These are phyloP conservation scores for Melieria picta DNA, from an alignment of 2,888 invertebrate species.

Conservation along the genomic window DNA sequence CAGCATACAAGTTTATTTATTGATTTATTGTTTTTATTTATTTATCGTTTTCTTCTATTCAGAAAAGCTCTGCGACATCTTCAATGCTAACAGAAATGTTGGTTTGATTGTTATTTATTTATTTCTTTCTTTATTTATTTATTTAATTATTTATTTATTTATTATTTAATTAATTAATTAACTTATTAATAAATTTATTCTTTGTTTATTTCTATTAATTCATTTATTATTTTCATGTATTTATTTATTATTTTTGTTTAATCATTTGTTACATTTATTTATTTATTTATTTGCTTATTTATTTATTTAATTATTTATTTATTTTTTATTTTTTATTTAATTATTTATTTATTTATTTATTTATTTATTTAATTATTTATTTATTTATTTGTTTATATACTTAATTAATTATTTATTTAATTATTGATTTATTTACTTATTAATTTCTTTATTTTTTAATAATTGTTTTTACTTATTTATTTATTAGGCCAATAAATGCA, in stretches of 20 bases:
- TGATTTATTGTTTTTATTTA: too few relatives aligned
- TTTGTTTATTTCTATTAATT: neutral
- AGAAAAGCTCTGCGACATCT: too few relatives aligned
- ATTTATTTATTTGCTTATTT: neutral
- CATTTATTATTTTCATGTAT: neutral
- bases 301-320: neutral
- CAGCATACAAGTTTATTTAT: too few relatives aligned
- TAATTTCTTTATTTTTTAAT: too few relatives aligned
- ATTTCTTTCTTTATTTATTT: neutral
- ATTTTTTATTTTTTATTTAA: neutral
- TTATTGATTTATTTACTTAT: too few relatives aligned
- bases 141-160: neutral
- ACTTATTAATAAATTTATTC: neutral
- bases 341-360: neutral
- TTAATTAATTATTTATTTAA: neutral
- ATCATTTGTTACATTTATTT: neutral
- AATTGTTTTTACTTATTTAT: too few relatives aligned
- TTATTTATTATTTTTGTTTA: neutral
- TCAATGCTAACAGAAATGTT: too few relatives aligned
- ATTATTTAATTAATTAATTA: constrained; percentile 3
- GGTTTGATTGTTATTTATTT: neutral
- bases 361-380: neutral
- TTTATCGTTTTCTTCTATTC: too few relatives aligned
- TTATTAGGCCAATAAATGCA: too few relatives aligned
- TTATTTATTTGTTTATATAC: too few relatives aligned